Conservation (phyloP, 2,797 vertebrate genomes). For the Ciconia nigra region DNA sequence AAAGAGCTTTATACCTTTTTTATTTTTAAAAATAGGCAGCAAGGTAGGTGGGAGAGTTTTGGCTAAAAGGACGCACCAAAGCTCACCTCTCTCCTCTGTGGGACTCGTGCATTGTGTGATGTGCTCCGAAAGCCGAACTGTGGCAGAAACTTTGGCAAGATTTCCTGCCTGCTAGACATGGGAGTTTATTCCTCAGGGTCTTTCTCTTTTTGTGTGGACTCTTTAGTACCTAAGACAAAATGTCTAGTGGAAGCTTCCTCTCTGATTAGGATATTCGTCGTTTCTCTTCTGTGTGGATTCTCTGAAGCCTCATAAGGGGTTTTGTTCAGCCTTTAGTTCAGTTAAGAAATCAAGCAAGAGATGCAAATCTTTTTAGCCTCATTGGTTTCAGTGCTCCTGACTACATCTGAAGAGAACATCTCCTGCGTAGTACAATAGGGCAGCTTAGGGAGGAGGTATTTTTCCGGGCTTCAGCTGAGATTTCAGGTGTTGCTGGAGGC, state of each 20-base stretch:
- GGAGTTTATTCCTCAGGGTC: neutral
- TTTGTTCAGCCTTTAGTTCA: constrained; percentile 29
- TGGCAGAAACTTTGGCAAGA: neutral
- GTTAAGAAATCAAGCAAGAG: constrained; percentile 35
- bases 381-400: neutral
- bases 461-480: neutral
- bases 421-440: neutral
- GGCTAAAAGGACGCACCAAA: neutral
- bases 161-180: neutral
- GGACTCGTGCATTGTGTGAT: rapidly evolving
- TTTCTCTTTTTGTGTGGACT: neutral
- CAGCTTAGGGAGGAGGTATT: neutral
- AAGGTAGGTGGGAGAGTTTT: neutral
- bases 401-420: neutral
- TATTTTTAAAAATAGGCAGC: neutral
- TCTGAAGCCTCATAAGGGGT: neutral
- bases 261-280: neutral
- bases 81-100: neutral
- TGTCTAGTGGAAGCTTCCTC: neutral
- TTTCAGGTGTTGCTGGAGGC: neutral
- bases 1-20: neutral
- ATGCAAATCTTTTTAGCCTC: constrained; percentile 32
- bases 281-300: neutral
- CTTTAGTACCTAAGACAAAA: neutral
- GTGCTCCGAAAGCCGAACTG: rapidly evolving